Percentiles rank a stretch among this genome's conserved stretches.
phyloP scores from a whole-genome alignment of 2,797 vertebrate species.

The Malurus leucopterus region DNA sequence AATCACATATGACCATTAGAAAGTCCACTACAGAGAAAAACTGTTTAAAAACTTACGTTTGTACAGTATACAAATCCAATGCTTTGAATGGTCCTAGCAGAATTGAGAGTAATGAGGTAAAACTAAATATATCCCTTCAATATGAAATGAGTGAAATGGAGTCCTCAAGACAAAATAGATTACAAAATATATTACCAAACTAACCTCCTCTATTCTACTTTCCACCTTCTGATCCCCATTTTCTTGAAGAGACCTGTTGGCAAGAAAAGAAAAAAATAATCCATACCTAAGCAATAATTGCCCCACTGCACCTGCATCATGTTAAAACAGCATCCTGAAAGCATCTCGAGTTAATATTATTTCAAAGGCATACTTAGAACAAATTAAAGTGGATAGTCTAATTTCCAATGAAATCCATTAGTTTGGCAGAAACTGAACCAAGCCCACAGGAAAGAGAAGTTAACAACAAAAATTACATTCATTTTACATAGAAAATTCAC shows the following conservation, averaged over 20 bases:
- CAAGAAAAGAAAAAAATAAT: neutral
- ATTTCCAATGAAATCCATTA: neutral
- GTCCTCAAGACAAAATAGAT: neutral
- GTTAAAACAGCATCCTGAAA: neutral
- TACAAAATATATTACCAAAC: conserved; percentile 43
- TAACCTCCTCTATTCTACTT: conserved; percentile 93
- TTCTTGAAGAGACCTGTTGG: conserved; percentile 89
- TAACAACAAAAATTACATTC: neutral
- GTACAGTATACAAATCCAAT: neutral
- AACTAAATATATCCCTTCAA: neutral
- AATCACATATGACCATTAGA: neutral
- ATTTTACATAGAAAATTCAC: neutral
- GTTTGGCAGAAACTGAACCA: neutral
- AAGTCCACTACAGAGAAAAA: neutral
- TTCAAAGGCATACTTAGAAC: neutral
- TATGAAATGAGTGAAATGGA: neutral
- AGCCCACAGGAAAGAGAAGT: neutral
- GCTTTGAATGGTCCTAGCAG: neutral
- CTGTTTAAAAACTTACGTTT: neutral
- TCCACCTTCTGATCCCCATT: conserved; percentile 88
- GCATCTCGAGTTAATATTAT: neutral
- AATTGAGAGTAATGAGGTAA: neutral
- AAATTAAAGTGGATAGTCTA: neutral
- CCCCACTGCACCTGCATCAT: neutral
- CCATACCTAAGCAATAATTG: neutral